Percentiles rank a stretch among this genome's conserved stretches.
Evolutionary conservation across 2,113 vertebrate species (phyloP).

Genomic region (Abramis brama): DNA sequence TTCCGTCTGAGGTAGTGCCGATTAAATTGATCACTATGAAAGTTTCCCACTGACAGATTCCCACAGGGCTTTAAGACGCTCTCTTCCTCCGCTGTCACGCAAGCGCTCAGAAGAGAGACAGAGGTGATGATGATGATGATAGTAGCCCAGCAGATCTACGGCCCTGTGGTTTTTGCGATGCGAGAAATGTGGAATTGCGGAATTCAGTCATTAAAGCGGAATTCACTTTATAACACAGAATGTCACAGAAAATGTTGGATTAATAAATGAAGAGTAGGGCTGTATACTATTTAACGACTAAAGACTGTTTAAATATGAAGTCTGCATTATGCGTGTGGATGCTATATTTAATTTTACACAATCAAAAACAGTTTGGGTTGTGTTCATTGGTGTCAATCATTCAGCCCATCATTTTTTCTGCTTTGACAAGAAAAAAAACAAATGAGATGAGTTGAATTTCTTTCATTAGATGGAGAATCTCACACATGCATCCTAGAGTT

Average conservation of each 20-base stretch:
- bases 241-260: too few relatives aligned
- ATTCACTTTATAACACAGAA: too few relatives aligned
- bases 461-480: background rate
- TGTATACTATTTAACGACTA: too few relatives aligned
- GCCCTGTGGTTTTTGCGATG: background rate
- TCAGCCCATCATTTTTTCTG: background rate
- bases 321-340: background rate
- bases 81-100: background rate
- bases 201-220: background rate
- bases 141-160: background rate
- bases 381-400: background rate
- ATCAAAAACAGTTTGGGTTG: background rate
- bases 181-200: background rate
- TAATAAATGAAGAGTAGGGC: too few relatives aligned
- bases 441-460: too few relatives aligned
- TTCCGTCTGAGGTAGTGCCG: conserved; percentile 47
- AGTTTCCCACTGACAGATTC: conserved; percentile 47
- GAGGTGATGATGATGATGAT: background rate
- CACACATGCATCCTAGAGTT: background rate
- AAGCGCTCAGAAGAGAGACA: background rate
- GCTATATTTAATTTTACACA: background rate
- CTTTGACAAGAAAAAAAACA: too few relatives aligned
- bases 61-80: conserved; percentile 37
- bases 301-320: too few relatives aligned
- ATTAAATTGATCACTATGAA: conserved; percentile 64